Percentiles rank a stretch among this genome's conserved stretches.
These are phyloP conservation scores for Acanthosepion esculentum DNA, from an alignment of 2,888 invertebrate species.

Conservation along the genomic window DNA sequence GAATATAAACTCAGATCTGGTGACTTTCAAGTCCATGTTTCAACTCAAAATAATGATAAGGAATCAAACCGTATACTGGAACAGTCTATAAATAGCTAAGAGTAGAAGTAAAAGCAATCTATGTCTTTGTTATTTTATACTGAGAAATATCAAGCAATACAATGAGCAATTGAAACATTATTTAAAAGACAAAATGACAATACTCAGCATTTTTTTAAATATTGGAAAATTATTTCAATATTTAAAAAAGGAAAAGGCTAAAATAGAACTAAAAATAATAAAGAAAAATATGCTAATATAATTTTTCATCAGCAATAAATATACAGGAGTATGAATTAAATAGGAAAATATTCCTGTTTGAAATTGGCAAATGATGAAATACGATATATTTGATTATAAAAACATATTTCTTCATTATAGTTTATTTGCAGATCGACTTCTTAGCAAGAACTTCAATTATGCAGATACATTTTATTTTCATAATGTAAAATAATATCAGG, in stretches of 20 bases:
- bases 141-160: background rate
- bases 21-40: background rate
- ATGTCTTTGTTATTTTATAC: background rate
- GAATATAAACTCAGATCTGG: too few species aligned
- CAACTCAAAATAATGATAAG: background rate
- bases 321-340: background rate
- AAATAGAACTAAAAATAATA: background rate
- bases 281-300: slow-evolving; percentile 16
- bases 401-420: background rate
- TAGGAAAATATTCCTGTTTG: slow-evolving; percentile 33
- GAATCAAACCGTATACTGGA: background rate
- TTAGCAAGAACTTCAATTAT: background rate
- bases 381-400: slow-evolving; percentile 33
- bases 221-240: slow-evolving; percentile 33
- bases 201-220: background rate
- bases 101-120: background rate
- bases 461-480: background rate
- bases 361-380: slow-evolving; percentile 12
- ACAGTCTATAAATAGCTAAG: too few species aligned
- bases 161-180: slow-evolving; percentile 15
- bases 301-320: slow-evolving; percentile 33
- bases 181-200: background rate
- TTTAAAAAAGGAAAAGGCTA: background rate
- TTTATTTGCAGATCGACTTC: slow-evolving; percentile 15
- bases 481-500: background rate